phyloP scores from a whole-genome alignment of 2,113 vertebrate species.

The Heterocephalus glaber region DNA sequence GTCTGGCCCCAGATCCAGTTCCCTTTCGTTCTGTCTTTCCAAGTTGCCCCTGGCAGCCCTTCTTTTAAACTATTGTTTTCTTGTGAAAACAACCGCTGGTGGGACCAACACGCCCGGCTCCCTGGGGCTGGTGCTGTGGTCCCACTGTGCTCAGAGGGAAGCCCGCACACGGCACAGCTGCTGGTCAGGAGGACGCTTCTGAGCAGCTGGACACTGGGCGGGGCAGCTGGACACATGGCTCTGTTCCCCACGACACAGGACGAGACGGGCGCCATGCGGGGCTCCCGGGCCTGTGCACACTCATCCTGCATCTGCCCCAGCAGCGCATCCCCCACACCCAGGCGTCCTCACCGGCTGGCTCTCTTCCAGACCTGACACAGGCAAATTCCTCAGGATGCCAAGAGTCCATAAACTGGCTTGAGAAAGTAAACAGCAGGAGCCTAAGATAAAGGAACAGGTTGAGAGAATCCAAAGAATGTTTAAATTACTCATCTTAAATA shows the following conservation, averaged over 20 bases:
- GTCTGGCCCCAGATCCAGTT: too few relatives aligned
- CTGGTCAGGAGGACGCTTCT: fast-evolving
- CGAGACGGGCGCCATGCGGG: too few relatives aligned
- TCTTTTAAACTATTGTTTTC: slow-evolving; percentile 18
- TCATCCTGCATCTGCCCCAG: too few relatives aligned
- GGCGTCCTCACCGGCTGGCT: not conserved
- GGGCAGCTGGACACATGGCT: not conserved
- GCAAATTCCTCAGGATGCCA: too few relatives aligned
- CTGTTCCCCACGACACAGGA: fast-evolving
- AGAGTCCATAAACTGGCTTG: too few relatives aligned
- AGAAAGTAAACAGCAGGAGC: too few relatives aligned
- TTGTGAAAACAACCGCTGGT: not conserved
- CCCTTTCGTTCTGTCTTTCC: not conserved
- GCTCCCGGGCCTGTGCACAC: fast-evolving
- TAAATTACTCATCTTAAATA: too few relatives aligned
- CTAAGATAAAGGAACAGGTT: too few relatives aligned
- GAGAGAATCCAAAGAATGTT: too few relatives aligned
- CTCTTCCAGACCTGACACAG: too few relatives aligned
- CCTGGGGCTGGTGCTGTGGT: not conserved
- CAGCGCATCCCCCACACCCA: not conserved
- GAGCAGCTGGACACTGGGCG: not conserved
- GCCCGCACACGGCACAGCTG: not conserved
- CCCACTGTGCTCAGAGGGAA: not conserved
- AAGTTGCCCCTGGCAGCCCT: not conserved
- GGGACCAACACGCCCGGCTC: not conserved